Evolutionary conservation across 2,113 vertebrate genomes (phyloP), one percentile per base, ranked within the genome.

Genomic region (Aldabrachelys gigantea): DNA sequence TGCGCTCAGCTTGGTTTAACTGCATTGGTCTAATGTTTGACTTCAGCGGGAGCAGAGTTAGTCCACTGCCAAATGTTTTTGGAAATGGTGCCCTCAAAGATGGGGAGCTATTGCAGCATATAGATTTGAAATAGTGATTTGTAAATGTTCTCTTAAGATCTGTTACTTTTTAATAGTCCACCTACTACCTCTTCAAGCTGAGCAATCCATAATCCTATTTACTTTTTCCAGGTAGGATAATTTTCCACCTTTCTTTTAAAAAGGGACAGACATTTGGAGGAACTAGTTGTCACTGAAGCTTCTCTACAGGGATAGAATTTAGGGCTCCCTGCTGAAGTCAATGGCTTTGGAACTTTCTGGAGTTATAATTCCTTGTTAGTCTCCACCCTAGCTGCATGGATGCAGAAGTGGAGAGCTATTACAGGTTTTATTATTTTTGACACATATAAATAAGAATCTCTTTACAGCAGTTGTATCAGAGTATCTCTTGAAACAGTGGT

Each of bases 331-430:
- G n/a, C 35, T 72, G 65, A 38, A 72, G 19, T 72, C 19, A 72
- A 21, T n/a, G 65, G 65, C 19, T 72, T 72, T 72, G 65, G 65
- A 72, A 72, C 62, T 69, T n/a, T 19, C 17, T 21, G 9, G 19
- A 10, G 35, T 38, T 69, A 8, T 69, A 65, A 31, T n/a, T 69
- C 35, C 14, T 69, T n/a, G 0, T 44, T 3, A 0, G 2, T 84
- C 53, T 90, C 35, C 84, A 72, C 14, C 53, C 53, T 2, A 0
- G 3, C 14, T n/a, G 29, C 80, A 27, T 35, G 11, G 72, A 35
- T 38, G n/a, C 21, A 6, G 54, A 82, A 44, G 65, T 47, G 59
- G 49, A 80, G 80, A 86, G 50, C 82, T 44, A 38, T 81, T 89
- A 85, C 6, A 14, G 56, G 62, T 17, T 16, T 24, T 24, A 16